phyloP scores from a whole-genome alignment of 2,888 invertebrate species.

The Diaphora mendica region DNA sequence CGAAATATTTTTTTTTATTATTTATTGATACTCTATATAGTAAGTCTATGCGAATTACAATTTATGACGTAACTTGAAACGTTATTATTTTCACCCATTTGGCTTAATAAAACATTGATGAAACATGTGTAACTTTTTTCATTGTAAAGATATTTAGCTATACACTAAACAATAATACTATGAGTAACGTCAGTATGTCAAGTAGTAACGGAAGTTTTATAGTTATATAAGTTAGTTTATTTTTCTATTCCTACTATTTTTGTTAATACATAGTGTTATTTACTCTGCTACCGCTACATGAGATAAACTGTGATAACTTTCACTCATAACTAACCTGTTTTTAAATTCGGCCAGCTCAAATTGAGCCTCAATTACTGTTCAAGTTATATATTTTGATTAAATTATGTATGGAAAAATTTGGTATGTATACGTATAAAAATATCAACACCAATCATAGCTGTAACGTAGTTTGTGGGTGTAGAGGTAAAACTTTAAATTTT shows the following conservation, averaged over 20 bases:
- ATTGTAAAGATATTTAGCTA: too few relatives aligned
- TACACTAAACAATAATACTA: not conserved
- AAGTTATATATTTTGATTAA: not conserved
- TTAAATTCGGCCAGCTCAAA: not conserved
- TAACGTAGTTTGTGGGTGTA: not conserved
- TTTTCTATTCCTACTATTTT: not conserved
- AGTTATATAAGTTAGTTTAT: too few relatives aligned
- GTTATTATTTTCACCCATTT: not conserved
- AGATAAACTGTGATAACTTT: not conserved
- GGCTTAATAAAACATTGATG: too few relatives aligned
- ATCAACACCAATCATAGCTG: not conserved
- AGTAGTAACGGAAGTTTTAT: not conserved
- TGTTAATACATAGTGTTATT: not conserved
- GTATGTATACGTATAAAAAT: too few relatives aligned
- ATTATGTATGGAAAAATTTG: not conserved
- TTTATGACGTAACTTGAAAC: not conserved
- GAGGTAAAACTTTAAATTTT: not conserved
- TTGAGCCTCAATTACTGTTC: not conserved
- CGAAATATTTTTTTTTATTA: too few relatives aligned
- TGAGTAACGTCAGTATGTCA: not conserved
- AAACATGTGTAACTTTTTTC: too few relatives aligned
- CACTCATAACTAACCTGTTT: not conserved
- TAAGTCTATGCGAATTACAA: not conserved
- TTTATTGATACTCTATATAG: too few relatives aligned
- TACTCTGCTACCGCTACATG: not conserved